Evolutionary conservation across 2,113 vertebrate species (phyloP), one percentile per base, ranked within the genome.

Genomic region (Casuarius casuarius): DNA sequence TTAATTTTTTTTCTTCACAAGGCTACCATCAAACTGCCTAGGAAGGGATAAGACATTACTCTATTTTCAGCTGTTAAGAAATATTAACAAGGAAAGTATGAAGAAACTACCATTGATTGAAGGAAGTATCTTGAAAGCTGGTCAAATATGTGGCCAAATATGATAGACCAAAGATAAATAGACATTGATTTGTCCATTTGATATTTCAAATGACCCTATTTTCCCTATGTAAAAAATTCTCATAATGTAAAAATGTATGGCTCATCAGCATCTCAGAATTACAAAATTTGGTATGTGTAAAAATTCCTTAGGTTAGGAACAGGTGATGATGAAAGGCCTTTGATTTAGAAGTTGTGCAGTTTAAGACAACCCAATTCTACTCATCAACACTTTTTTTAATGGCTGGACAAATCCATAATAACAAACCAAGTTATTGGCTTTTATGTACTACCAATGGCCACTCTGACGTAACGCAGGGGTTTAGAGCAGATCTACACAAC

Each of bases 381-480:
- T 80, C 31, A 42, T 58, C 23, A 22, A 7, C 9, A 8, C 14
- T 18, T 78, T 77, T 65, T 89, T 84, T 66, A 66, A 16, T 15
- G 61, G n/a, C n/a, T 38, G 28, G 31, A 20, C 19, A 70, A 80
- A 77, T 51, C 9, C 19, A 8, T 5, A 40, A 4, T 48, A n/a
- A 12, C 10, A 28, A 54, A 25, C 19, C 9, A 44, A 87, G 42
- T 67, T 73, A 28, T 3, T 25, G 35, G 10, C 20, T 40, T 16
- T 22, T 80, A n/a, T 48, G 23, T 21, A 12, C 2, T 8, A 14
- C 48, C 9, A 7, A n/a, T 1, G 1, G 42, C 61, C 11, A 1
- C 58, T 49, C 33, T 44, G 40, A 56, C 81, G 63, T 7, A 31
- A 13, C 22, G 9, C 10, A 12, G 8, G 22, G 14, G 10, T 72